These are phyloP conservation scores for Centroberyx gerrardi DNA, from an alignment of 2,797 vertebrate species.

Conservation along the genomic window DNA sequence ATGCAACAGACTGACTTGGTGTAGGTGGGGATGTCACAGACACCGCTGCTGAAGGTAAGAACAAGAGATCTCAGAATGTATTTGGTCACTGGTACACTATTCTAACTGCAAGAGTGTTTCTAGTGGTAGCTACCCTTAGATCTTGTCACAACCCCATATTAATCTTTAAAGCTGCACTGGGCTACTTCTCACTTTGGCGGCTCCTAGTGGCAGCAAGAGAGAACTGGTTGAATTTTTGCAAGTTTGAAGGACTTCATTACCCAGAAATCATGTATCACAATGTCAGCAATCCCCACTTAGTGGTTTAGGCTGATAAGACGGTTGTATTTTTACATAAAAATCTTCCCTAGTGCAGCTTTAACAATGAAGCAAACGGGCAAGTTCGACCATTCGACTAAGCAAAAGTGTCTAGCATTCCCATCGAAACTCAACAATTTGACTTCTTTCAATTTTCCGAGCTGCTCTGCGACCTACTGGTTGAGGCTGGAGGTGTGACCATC, in stretches of 20 bases:
- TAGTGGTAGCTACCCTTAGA: conserved; percentile 19
- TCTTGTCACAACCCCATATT: conserved; percentile 56
- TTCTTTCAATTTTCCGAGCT: not conserved
- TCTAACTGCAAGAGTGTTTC: conserved; percentile 20
- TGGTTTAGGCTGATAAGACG: too few relatives aligned
- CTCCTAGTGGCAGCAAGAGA: not conserved
- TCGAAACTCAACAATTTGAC: not conserved
- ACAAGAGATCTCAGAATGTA: conserved; percentile 12
- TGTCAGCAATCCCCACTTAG: too few relatives aligned
- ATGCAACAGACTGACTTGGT: not conserved
- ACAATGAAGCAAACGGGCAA: not conserved
- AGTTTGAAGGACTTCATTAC: too few relatives aligned
- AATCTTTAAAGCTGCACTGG: conserved; percentile 40
- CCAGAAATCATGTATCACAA: too few relatives aligned
- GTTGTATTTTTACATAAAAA: too few relatives aligned
- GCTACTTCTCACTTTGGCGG: conserved; percentile 25
- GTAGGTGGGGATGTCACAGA: conserved; percentile 31
- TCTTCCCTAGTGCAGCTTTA: not conserved
- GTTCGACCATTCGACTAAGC: too few relatives aligned
- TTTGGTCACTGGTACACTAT: not conserved
- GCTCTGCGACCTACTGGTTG: conserved; percentile 68
- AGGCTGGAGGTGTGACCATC: conserved; percentile 62
- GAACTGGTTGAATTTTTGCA: too few relatives aligned
- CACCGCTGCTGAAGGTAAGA: conserved; percentile 38
- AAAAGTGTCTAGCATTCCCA: not conserved